Percentiles rank a stretch among this genome's conserved stretches.
phyloP scores from a whole-genome alignment of 2,113 vertebrate species.

The Entosphenus tridentatus region DNA sequence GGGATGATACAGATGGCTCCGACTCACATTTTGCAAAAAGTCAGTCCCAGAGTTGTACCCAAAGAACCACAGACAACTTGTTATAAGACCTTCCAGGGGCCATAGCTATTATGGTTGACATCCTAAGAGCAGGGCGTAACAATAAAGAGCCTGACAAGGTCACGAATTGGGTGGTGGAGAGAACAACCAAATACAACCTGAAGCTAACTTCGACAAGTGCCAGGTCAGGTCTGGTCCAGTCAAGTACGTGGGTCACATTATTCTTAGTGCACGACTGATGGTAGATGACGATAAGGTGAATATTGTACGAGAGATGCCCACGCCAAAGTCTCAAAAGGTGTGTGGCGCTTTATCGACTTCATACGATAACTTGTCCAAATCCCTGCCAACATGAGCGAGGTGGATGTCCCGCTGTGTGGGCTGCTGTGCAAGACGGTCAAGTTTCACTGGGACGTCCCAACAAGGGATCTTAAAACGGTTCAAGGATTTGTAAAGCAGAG shows the following conservation, averaged over 20 bases:
- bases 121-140: background rate
- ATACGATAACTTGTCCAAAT: background rate
- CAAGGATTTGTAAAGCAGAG: background rate
- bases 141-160: background rate
- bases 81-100: constrained; percentile 1
- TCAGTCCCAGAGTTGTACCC: background rate
- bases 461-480: background rate
- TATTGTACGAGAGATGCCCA: background rate
- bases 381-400: constrained; percentile 1
- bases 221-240: background rate
- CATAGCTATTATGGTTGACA: background rate
- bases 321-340: background rate
- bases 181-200: background rate
- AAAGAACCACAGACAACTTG: background rate
- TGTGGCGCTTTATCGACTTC: no score
- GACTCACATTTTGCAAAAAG: background rate
- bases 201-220: constrained; percentile 5
- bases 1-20: constrained; percentile 1
- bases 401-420: background rate
- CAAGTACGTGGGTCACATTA: constrained; percentile 1
- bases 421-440: background rate
- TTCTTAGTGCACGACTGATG: background rate
- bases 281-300: background rate
- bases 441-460: background rate
- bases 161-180: background rate